Percentiles rank a stretch among this genome's conserved stretches.
phyloP scores from a whole-genome alignment of 2,113 vertebrate species.

The Phycodurus eques region DNA sequence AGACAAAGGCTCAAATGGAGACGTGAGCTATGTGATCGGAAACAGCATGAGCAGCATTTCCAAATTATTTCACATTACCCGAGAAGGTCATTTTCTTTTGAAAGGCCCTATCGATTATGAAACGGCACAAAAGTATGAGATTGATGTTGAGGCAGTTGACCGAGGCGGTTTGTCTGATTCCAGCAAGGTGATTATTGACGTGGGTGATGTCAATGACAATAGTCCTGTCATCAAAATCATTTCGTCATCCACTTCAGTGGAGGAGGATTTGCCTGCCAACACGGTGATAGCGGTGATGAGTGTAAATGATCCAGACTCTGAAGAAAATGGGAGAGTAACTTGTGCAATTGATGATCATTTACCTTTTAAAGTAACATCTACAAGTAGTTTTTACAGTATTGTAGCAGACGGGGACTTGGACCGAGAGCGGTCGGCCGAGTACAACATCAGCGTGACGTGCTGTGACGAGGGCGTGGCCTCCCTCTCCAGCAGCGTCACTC shows the following conservation, averaged over 20 bases:
- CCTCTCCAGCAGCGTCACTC: conserved; percentile 37
- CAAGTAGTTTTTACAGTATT: conserved; percentile 34
- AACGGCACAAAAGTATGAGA: conserved; percentile 41
- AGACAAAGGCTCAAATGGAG: conserved; percentile 50
- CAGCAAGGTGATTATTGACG: conserved; percentile 47
- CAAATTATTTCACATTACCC: conserved; percentile 32
- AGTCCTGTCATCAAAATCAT: conserved; percentile 46
- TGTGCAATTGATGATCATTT: conserved; percentile 35
- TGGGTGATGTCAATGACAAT: conserved; percentile 51
- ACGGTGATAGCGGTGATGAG: conserved; percentile 49
- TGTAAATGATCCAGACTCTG: conserved; percentile 53
- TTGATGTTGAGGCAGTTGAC: conserved; percentile 47
- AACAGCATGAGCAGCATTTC: conserved; percentile 23
- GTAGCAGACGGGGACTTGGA: conserved; percentile 34
- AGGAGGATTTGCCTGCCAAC: conserved; percentile 14
- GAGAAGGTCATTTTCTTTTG: conserved; percentile 32
- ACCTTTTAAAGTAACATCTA: conserved; percentile 37
- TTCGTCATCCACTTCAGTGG: conserved; percentile 38
- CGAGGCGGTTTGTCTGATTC: conserved; percentile 50
- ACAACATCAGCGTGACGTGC: conserved; percentile 37
- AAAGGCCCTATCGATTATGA: conserved; percentile 47
- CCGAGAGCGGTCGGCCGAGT: conserved; percentile 21
- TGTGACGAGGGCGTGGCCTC: conserved; percentile 49
- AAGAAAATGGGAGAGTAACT: conserved; percentile 33
- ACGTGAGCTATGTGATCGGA: conserved; percentile 42